phyloP scores from a whole-genome alignment of 1,140 invertebrate genomes.

The Theocolax elegans region DNA sequence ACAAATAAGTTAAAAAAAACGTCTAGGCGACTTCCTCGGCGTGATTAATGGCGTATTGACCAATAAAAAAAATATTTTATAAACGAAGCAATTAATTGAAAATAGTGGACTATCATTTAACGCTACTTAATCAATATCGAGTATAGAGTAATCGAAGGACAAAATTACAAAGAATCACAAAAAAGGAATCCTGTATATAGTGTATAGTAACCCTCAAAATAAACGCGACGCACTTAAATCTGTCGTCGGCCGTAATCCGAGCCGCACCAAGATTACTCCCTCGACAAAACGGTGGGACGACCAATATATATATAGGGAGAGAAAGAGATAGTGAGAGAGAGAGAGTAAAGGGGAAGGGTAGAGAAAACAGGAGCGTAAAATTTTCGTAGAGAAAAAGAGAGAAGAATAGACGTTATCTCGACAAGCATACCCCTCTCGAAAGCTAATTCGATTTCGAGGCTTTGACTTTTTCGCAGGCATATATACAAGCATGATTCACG shows the following conservation, averaged over 20 bases:
- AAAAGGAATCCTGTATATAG: neutral
- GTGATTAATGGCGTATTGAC: no score
- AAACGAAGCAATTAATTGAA: no score
- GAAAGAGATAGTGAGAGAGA: no score
- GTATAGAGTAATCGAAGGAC: neutral
- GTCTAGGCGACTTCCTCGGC: no score
- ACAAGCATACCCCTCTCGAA: neutral
- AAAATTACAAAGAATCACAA: neutral
- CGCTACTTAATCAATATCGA: neutral
- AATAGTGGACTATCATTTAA: neutral
- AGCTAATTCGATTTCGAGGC: neutral
- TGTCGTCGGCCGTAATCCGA: conserved; percentile 13
- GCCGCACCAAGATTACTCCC: neutral
- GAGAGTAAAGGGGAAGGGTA: neutral
- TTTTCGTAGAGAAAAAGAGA: neutral
- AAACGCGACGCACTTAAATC: conserved; percentile 14
- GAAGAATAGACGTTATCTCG: conserved; percentile 1
- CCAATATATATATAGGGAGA: neutral
- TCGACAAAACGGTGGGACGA: neutral
- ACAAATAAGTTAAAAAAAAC: no score
- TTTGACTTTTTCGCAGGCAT: neutral
- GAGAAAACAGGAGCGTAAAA: neutral
- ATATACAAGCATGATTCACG: conserved; percentile 6
- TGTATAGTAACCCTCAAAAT: neutral
- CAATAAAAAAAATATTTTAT: no score